These are phyloP conservation scores for Girardinichthys multiradiatus DNA, from an alignment of 2,113 vertebrate species.

Conservation along the genomic window DNA sequence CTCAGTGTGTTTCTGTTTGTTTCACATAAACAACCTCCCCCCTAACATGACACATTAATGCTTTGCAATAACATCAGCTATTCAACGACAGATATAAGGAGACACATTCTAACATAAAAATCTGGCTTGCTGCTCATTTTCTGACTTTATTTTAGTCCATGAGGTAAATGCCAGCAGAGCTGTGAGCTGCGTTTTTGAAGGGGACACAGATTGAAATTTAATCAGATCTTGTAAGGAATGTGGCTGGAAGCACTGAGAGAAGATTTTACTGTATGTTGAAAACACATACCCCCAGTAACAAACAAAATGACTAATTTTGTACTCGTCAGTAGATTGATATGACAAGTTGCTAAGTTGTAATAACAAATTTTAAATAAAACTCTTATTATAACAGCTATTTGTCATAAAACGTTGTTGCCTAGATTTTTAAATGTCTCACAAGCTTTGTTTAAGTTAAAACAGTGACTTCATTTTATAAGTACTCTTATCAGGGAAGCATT, in stretches of 20 bases:
- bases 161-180: no score
- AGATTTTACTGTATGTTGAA: no score
- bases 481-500: background rate
- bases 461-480: background rate
- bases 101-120: no score
- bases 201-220: background rate
- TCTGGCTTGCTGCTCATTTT: no score
- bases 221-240: background rate
- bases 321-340: background rate
- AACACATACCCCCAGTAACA: no score
- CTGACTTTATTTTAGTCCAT: no score
- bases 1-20: no score
- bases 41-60: no score
- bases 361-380: background rate
- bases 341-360: background rate
- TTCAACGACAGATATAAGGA: no score
- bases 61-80: no score
- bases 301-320: background rate
- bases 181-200: no score
- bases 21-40: no score
- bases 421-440: background rate
- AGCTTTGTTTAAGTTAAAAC: background rate
- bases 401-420: background rate
- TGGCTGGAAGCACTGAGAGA: background rate
- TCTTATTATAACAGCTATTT: background rate